Evolutionary conservation across 2,888 invertebrate genomes (phyloP).

Genomic region (Eupithecia subumbrata): DNA sequence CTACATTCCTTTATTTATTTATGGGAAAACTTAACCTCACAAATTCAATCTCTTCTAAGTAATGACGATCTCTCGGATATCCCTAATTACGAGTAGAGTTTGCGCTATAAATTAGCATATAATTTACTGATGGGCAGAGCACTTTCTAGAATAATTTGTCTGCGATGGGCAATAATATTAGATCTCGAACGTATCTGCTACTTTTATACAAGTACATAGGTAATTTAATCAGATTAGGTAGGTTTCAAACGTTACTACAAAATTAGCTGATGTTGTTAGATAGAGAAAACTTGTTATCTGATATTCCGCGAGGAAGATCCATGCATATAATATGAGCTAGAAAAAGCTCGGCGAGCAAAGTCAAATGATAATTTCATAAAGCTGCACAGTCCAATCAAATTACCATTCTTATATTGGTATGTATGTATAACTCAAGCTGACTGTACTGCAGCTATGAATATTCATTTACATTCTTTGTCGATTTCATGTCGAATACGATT

Average conservation of each 20-base stretch:
- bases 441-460: conserved; percentile 27
- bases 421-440: conserved; percentile 7
- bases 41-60: too few relatives aligned
- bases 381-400: conserved; percentile 1
- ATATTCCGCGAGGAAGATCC: background rate
- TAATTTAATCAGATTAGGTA: background rate
- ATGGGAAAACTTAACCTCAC: too few relatives aligned
- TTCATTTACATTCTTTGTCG: conserved; percentile 34
- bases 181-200: too few relatives aligned
- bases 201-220: too few relatives aligned
- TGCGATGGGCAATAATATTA: background rate
- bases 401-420: conserved; percentile 8
- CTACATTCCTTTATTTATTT: too few relatives aligned
- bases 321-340: conserved; percentile 1
- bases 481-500: conserved; percentile 23
- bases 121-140: too few relatives aligned
- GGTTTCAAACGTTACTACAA: background rate
- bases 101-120: too few relatives aligned
- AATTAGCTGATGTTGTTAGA: background rate
- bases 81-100: too few relatives aligned
- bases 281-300: background rate
- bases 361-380: background rate
- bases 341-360: background rate
- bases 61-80: too few relatives aligned
- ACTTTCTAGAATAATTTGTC: background rate